Evolutionary conservation across 2,113 vertebrate species (phyloP).

Genomic region (Albula goreensis): DNA sequence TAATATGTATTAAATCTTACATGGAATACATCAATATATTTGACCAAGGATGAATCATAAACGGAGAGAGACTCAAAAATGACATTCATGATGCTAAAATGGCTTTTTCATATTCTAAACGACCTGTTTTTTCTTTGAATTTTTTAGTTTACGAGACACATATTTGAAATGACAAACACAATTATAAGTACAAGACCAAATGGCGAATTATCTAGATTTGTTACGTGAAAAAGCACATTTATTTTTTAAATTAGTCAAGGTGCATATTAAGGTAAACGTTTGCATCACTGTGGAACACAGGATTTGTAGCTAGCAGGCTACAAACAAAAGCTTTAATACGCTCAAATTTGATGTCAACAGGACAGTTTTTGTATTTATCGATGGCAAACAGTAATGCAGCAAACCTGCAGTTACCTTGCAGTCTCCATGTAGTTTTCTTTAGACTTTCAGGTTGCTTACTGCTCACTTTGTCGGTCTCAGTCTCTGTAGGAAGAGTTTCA

Average conservation of each 20-base stretch:
- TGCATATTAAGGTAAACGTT: too few relatives aligned
- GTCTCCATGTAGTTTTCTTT: background rate
- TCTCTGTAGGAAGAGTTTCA: background rate
- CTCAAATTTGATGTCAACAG: background rate
- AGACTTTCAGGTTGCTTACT: background rate
- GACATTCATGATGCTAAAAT: too few relatives aligned
- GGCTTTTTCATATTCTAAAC: too few relatives aligned
- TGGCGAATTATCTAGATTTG: too few relatives aligned
- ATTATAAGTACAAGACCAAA: too few relatives aligned
- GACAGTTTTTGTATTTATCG: background rate
- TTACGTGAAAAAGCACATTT: too few relatives aligned
- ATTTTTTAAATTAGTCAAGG: too few relatives aligned
- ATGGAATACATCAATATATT: background rate
- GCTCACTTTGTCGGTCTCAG: background rate
- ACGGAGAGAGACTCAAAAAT: too few relatives aligned
- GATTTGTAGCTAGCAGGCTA: background rate
- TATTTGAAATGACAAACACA: too few relatives aligned
- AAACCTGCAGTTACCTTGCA: background rate
- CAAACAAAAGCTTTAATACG: background rate
- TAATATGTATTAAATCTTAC: background rate
- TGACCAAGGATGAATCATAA: background rate
- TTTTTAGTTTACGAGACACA: too few relatives aligned
- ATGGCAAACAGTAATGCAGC: background rate
- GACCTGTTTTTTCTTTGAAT: too few relatives aligned
- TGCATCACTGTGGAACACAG: too few relatives aligned